Evolutionary conservation across 2,797 vertebrate species (phyloP).

Genomic region (Myotis vivesi): DNA sequence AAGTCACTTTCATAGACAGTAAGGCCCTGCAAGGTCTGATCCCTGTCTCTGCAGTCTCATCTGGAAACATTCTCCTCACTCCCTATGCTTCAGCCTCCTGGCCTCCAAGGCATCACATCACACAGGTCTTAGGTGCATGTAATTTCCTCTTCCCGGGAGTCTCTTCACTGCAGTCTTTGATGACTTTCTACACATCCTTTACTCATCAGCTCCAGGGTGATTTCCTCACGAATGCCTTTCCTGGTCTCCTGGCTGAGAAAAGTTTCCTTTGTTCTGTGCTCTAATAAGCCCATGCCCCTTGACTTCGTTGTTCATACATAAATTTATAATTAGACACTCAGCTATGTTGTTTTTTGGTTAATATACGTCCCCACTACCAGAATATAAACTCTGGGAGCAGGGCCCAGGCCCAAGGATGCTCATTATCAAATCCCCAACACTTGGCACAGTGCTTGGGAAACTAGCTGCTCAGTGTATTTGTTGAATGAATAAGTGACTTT

Average conservation of each 20-base stretch:
- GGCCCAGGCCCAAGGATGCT: not conserved
- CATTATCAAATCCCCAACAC: not conserved
- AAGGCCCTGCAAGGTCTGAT: not conserved
- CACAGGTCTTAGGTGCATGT: rapidly evolving
- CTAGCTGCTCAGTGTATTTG: not conserved
- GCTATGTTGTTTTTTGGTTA: not conserved
- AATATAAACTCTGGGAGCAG: not conserved
- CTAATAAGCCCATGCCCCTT: not conserved
- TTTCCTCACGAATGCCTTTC: not conserved
- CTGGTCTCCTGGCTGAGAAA: not conserved
- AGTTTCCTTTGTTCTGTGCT: not conserved
- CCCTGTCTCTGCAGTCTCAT: not conserved
- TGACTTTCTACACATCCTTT: not conserved
- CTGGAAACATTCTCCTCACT: not conserved
- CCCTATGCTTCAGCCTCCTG: not conserved
- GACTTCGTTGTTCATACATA: not conserved
- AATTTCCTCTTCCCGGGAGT: not conserved
- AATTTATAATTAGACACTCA: not conserved
- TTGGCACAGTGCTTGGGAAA: not conserved
- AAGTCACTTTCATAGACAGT: not conserved
- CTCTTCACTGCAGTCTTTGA: not conserved
- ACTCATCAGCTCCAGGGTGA: not conserved
- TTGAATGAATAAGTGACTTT: constrained; percentile 30
- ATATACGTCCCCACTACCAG: not conserved
- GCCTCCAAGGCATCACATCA: rapidly evolving